Conservation (phyloP, 2,888 invertebrate species). For the Pyralis farinalis region DNA sequence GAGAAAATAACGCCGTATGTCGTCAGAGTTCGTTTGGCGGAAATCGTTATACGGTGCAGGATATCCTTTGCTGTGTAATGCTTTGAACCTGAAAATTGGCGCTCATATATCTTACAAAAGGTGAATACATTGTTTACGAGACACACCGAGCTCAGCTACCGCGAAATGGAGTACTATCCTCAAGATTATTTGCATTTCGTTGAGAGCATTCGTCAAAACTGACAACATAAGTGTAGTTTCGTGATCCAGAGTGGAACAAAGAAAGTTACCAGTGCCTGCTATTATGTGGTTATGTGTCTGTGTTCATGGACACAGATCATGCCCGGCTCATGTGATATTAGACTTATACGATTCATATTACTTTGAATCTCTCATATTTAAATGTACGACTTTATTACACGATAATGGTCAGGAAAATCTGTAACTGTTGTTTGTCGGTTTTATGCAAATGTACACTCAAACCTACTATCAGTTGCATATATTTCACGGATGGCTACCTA, state of each 20-base stretch:
- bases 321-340: background rate
- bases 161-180: slow-evolving; percentile 4
- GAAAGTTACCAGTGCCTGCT: slow-evolving; percentile 14
- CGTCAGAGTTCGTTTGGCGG: background rate
- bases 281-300: slow-evolving; percentile 13
- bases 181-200: slow-evolving; percentile 15
- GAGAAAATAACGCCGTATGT: too few species aligned
- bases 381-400: too few species aligned
- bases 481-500: too few species aligned
- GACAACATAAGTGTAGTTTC: slow-evolving; percentile 21
- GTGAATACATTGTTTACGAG: background rate
- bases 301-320: background rate
- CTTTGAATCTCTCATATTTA: background rate
- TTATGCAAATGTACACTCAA: too few species aligned
- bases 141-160: background rate
- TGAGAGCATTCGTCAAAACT: slow-evolving; percentile 17
- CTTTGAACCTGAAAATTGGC: background rate
- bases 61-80: background rate
- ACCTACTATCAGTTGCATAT: too few species aligned
- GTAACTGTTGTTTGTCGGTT: too few species aligned
- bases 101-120: background rate
- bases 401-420: too few species aligned
- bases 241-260: slow-evolving; percentile 17
- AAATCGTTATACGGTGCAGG: background rate
- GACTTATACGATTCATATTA: background rate